phyloP scores from a whole-genome alignment of 2,888 invertebrate species.

The Amphiduros pacificus region DNA sequence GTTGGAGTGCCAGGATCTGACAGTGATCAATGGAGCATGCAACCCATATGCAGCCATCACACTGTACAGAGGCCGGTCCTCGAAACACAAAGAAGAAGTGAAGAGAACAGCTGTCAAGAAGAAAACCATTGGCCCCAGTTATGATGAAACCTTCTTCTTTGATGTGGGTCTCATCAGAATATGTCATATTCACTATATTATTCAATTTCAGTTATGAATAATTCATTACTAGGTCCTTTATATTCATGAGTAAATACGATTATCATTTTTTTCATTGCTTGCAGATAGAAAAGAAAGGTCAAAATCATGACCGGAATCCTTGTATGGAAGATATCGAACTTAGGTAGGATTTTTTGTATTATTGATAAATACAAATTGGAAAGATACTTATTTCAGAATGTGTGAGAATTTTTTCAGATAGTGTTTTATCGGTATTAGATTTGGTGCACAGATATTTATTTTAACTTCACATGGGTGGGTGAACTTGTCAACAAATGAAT shows the following conservation, averaged over 20 bases:
- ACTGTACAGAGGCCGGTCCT: conserved; percentile 71
- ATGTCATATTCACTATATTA: no score
- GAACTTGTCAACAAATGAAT: no score
- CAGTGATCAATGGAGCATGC: conserved; percentile 86
- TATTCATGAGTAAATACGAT: no score
- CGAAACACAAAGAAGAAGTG: conserved; percentile 60
- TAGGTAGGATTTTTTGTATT: conserved; percentile 24
- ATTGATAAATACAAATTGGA: neutral
- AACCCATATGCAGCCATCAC: conserved; percentile 86
- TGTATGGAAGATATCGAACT: conserved; percentile 40
- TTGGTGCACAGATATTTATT: no score
- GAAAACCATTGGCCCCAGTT: conserved; percentile 87
- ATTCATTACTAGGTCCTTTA: no score
- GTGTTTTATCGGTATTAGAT: no score
- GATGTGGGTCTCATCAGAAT: conserved; percentile 62
- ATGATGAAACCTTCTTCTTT: conserved; percentile 85
- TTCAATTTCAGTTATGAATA: no score
- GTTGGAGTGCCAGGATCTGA: conserved; percentile 83
- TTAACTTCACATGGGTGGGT: no score
- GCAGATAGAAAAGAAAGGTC: conserved; percentile 44
- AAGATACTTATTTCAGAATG: neutral
- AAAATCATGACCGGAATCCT: conserved; percentile 44
- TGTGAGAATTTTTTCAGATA: neutral
- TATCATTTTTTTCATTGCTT: conserved; percentile 12
- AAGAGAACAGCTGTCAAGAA: conserved; percentile 82